phyloP scores from a whole-genome alignment of 2,888 invertebrate species.

The Phytoseiulus persimilis region DNA sequence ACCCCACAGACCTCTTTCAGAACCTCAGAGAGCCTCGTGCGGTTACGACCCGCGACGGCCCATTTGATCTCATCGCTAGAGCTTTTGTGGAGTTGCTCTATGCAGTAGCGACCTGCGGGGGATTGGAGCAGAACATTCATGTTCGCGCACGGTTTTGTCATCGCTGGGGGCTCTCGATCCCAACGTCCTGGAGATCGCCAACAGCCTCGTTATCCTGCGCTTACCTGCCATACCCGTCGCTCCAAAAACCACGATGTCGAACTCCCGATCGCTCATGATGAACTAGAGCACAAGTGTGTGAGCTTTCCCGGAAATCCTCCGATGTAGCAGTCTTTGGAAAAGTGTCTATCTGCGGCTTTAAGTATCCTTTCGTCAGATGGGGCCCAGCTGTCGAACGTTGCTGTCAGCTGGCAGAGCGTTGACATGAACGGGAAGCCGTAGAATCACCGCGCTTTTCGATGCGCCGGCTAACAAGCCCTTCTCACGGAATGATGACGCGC shows the following conservation, averaged over 20 bases:
- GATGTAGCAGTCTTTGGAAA: background rate
- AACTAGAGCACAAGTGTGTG: background rate
- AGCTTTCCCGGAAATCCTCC: background rate
- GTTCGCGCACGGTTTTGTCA: too few species aligned
- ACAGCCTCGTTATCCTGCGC: background rate
- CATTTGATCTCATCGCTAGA: constrained; percentile 59
- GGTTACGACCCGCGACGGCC: constrained; percentile 76
- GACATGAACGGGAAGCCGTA: background rate
- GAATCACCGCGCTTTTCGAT: background rate
- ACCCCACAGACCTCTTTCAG: constrained; percentile 51
- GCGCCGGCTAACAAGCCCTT: background rate
- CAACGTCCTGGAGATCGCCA: background rate
- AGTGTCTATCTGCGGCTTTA: too few species aligned
- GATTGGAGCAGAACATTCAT: too few species aligned
- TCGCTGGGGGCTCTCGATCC: background rate
- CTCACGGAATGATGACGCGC: background rate
- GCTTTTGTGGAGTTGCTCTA: constrained; percentile 8
- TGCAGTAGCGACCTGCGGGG: constrained; percentile 18
- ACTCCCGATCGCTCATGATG: background rate
- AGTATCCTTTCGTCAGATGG: too few species aligned
- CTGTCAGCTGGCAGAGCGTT: background rate
- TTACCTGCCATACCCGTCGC: constrained; percentile 34
- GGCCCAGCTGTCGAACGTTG: too few species aligned
- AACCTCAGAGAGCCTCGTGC: constrained; percentile 55
- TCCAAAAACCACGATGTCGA: constrained; percentile 21